Conservation (phyloP, 64 coral and sea anemone genomes). For the Acropora tenuis region DNA sequence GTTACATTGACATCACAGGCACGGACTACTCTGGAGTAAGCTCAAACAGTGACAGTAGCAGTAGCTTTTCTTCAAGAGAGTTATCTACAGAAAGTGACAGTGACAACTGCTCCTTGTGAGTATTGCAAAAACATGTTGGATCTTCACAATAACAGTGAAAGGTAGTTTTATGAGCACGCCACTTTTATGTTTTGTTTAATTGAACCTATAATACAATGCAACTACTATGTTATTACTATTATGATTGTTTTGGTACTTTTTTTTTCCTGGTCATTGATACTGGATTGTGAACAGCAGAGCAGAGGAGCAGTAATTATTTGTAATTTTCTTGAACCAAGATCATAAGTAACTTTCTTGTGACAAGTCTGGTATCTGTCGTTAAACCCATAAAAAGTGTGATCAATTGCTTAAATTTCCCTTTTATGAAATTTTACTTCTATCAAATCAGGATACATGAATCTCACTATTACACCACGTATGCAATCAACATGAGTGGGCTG, state of each 20-base stretch:
- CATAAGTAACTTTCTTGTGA: not conserved
- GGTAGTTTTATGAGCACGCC: not conserved
- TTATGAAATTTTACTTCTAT: not conserved
- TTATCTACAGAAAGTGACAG: too few species aligned
- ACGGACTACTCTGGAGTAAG: not conserved
- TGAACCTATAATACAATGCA: not conserved
- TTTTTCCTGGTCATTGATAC: conserved; percentile 8
- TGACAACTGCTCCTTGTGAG: not conserved
- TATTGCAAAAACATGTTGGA: not conserved
- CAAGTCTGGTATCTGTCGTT: not conserved
- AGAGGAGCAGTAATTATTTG: not conserved
- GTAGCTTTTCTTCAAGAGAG: not conserved
- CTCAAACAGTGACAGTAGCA: not conserved
- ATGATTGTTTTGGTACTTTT: conserved; percentile 6
- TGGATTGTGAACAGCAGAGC: not conserved
- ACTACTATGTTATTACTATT: conserved; percentile 2
- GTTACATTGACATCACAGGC: not conserved
- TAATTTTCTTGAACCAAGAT: not conserved
- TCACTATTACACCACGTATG: conserved; percentile 60
- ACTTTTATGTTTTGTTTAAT: not conserved
- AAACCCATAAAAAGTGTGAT: too few species aligned
- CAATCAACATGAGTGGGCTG: conserved; percentile 42
- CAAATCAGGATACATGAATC: conserved; percentile 44
- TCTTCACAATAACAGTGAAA: not conserved
- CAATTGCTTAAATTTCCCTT: not conserved